Conservation (phyloP, 2,797 vertebrate species). For the Mallotus villosus region DNA sequence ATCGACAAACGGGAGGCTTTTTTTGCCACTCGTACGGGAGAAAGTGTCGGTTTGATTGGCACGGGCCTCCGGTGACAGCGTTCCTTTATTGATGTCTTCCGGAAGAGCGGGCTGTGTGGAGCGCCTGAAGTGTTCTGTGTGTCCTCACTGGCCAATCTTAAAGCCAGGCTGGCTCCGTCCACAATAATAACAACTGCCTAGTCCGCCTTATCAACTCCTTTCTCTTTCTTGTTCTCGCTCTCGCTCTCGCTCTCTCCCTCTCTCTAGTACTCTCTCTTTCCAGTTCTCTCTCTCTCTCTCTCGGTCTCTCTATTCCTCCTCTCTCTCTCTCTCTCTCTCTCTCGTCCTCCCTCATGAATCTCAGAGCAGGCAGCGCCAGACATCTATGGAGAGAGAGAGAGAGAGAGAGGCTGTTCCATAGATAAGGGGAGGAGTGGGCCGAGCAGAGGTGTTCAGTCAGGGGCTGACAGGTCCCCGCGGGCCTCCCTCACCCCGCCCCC, state of each 20-base stretch:
- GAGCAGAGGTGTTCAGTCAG: slow-evolving; percentile 18
- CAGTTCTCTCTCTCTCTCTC: neutral
- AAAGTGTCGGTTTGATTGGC: neutral
- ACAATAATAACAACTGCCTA: neutral
- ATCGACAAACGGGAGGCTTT: neutral
- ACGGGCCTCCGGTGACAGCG: neutral
- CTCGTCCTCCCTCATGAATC: slow-evolving; percentile 1
- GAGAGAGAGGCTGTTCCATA: slow-evolving; percentile 16
- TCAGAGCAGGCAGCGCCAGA: slow-evolving; percentile 3
- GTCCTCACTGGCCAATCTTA: neutral
- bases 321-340: neutral
- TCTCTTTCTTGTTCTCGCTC: neutral
- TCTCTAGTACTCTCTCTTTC: neutral
- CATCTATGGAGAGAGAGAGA: slow-evolving; percentile 19
- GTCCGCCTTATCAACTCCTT: neutral
- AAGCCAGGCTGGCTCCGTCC: neutral
- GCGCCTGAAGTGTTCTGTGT: neutral
- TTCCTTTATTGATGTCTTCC: neutral
- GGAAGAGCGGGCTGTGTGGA: neutral
- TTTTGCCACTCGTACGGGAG: neutral
- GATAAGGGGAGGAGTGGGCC: slow-evolving; percentile 13
- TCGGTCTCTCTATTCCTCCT: neutral
- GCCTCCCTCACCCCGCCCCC: slow-evolving; percentile 7
- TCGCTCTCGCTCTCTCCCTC: neutral
- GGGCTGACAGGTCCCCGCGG: slow-evolving; percentile 14